A percentile compares a stretch with the other conserved stretches of the same genome.
phyloP scores from a whole-genome alignment of 2,113 vertebrate genomes.

The Strix uralensis region DNA sequence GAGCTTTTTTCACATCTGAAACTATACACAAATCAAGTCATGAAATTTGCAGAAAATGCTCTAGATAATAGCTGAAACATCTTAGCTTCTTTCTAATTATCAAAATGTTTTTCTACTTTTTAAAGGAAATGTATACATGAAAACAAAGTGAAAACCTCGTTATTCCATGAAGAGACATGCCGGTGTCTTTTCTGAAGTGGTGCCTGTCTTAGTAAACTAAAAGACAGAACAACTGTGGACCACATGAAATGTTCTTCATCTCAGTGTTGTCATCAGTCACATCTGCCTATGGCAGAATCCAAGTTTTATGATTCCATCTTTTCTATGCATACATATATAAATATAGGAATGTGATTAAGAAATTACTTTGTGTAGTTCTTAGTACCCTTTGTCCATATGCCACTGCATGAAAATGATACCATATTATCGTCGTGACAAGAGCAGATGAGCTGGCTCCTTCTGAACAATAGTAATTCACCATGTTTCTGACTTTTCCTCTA shows the following conservation, averaged over 20 bases:
- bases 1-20: not conserved
- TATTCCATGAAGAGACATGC: not conserved
- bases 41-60: not conserved
- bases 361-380: not conserved
- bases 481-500: not conserved
- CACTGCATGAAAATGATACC: not conserved
- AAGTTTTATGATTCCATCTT: not conserved
- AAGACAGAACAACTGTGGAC: not conserved
- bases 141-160: not conserved
- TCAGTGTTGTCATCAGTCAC: not conserved
- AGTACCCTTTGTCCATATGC: not conserved
- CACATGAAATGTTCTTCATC: not conserved
- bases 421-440: not conserved
- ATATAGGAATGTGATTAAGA: not conserved
- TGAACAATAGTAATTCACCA: not conserved
- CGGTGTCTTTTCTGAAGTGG: not conserved
- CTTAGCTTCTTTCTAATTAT: not conserved
- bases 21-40: not conserved
- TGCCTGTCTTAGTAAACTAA: not conserved
- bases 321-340: too few relatives aligned
- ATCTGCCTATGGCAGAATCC: not conserved
- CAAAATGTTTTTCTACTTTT: not conserved
- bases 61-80: not conserved
- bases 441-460: not conserved
- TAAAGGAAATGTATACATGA: not conserved